Evolutionary conservation across 2,113 vertebrate genomes (phyloP).

Genomic region (Lagopus muta): DNA sequence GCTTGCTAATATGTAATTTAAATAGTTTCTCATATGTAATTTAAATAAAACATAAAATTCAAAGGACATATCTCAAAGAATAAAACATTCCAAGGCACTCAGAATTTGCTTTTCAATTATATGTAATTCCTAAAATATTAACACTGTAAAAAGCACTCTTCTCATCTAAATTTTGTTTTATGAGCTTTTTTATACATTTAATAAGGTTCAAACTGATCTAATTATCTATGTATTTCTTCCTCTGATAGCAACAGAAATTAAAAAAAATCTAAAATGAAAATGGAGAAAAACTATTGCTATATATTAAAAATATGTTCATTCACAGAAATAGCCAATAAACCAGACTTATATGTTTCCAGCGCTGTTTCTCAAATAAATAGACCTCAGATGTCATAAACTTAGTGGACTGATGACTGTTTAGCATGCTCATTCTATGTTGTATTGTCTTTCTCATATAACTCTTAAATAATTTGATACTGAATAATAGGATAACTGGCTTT

Average conservation of each 20-base stretch:
- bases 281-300: background rate
- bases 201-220: background rate
- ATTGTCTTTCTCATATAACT: background rate
- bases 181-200: background rate
- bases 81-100: background rate
- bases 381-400: background rate
- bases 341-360: background rate
- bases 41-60: background rate
- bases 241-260: background rate
- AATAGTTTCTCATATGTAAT: background rate
- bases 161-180: background rate
- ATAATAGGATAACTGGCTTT: background rate
- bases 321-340: background rate
- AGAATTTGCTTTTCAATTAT: background rate
- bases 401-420: background rate
- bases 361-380: background rate
- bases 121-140: background rate
- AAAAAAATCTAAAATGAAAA: background rate
- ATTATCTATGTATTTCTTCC: background rate
- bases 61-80: background rate
- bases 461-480: background rate
- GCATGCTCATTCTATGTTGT: background rate
- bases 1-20: background rate
- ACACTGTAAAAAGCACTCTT: accelerated
- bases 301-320: background rate